Base-by-base conservation (phyloP, 2,113 vertebrate species). In the Otocyon megalotis region DNA sequence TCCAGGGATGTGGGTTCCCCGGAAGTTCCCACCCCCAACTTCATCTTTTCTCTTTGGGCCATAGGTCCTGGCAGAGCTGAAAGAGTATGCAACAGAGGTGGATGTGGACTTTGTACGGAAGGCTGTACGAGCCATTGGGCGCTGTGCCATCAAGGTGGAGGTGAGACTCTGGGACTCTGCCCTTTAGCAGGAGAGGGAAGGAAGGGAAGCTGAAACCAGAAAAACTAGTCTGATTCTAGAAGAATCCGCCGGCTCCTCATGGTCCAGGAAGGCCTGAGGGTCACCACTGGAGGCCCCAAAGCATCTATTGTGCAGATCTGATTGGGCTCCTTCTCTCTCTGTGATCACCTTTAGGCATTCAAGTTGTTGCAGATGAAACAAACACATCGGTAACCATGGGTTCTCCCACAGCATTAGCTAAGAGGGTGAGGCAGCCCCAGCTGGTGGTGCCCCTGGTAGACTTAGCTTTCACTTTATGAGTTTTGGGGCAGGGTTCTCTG, bases 141-240 rank as follows among this genome's bases (percentile, higher is more conserved):
- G 99, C 97, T 99, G 99, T 43, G 99, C 99, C 98, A 99, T 99
- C 98, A 99, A 99, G 98, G 99, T 99, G 84, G 99, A 99, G 99
- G 99, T 99, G 97, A 98, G 98, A 16, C 32, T 88, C 86, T 84
- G 62, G 69, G 53, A 58, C 65, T 77, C 30, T 35, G 24, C 71
- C 63, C 22, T 65, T 3, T 26, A 5, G 20, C 50, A 35, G 32
- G 50, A 63, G 26, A 8, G 22, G 50, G 17, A 74, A n/a, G 50
- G 35, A 32, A 50, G 22, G 53, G 32, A n/a, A 60, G 20, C 88
- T 20, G 24, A 79, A 92, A 69, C 19, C 54, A 54, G 79, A 69
- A 90, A 90, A 90, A 88, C 56, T 2, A 60, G n/a, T 81, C 87
- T 90, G 24, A 80, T 77, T 48, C 6, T 48, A 81, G 62, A 35